A percentile compares a stretch with the other conserved stretches of the same genome.
These are phyloP conservation scores for Dendrolimus kikuchii DNA, from an alignment of 1,140 invertebrate genomes.

Conservation along the genomic window DNA sequence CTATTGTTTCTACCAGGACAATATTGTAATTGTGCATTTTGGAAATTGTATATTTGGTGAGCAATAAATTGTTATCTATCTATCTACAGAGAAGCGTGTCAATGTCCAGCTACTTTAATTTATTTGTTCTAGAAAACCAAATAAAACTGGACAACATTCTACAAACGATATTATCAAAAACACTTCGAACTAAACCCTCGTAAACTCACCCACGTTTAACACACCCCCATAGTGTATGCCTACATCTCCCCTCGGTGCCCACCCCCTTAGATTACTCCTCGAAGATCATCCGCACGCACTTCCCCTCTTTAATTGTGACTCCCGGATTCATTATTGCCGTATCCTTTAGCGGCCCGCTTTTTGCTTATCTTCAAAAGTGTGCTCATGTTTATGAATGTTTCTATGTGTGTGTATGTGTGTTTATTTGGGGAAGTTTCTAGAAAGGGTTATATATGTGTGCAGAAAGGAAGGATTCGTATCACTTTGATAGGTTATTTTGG, in stretches of 20 bases:
- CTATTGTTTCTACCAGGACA: too few relatives aligned
- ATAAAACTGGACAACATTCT: too few relatives aligned
- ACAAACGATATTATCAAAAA: too few relatives aligned
- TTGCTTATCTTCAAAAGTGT: slow-evolving; percentile 51
- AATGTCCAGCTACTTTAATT: too few relatives aligned
- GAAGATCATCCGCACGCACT: slow-evolving; percentile 63
- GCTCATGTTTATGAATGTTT: slow-evolving; percentile 6
- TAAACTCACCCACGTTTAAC: too few relatives aligned
- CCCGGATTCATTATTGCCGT: slow-evolving; percentile 65
- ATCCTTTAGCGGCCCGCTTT: slow-evolving; percentile 55
- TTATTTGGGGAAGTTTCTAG: slow-evolving; percentile 1
- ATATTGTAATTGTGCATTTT: too few relatives aligned
- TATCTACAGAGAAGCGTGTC: too few relatives aligned
- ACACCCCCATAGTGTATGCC: not conserved
- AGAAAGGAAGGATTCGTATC: not conserved
- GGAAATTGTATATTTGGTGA: too few relatives aligned
- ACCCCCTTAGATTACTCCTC: slow-evolving; percentile 56
- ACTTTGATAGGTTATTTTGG: not conserved
- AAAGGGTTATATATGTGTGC: not conserved
- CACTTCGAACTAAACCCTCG: too few relatives aligned
- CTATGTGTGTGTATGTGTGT: slow-evolving; percentile 21
- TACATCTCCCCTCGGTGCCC: slow-evolving; percentile 18
- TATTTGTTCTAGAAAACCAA: too few relatives aligned
- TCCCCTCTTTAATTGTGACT: slow-evolving; percentile 66
- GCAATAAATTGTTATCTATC: too few relatives aligned